These are phyloP conservation scores for Drosophila dives DNA, from an alignment of 2,888 invertebrate genomes.

Conservation along the genomic window DNA sequence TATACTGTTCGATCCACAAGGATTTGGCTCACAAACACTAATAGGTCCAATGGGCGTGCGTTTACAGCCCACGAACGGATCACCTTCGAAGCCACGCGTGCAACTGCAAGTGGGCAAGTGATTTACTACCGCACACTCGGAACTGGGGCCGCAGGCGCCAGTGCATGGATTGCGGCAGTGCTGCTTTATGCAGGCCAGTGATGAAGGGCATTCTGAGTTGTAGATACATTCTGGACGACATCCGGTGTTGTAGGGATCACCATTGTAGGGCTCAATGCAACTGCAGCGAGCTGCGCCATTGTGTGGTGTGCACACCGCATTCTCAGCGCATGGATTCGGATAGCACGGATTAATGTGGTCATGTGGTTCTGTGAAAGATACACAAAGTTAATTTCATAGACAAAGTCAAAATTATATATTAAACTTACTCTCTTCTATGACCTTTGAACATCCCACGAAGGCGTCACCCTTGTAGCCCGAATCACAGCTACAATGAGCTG, in stretches of 20 bases:
- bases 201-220: conserved; percentile 92
- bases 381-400: not conserved
- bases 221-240: conserved; percentile 94
- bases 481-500: conserved; percentile 92
- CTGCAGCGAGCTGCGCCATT: conserved; percentile 90
- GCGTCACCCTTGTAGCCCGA: conserved; percentile 93
- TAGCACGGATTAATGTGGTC: conserved; percentile 87
- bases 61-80: conserved; percentile 93
- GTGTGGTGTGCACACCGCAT: conserved; percentile 90
- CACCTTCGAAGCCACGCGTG: conserved; percentile 90
- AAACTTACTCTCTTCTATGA: conserved; percentile 84
- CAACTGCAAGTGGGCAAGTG: conserved; percentile 94
- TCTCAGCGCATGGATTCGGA: conserved; percentile 93
- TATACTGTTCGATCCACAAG: conserved; percentile 92
- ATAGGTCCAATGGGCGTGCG: conserved; percentile 84
- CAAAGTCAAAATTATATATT: not conserved
- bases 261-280: conserved; percentile 95
- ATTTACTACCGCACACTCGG: conserved; percentile 92
- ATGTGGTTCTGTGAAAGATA: conserved; percentile 61
- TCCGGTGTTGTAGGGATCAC: conserved; percentile 93
- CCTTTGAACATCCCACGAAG: conserved; percentile 90
- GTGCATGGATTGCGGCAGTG: conserved; percentile 94
- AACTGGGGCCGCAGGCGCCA: conserved; percentile 93
- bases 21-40: conserved; percentile 90
- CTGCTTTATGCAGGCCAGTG: conserved; percentile 92